These are phyloP conservation scores for Drosophila longiperda DNA, from an alignment of 2,888 invertebrate species.

Conservation along the genomic window DNA sequence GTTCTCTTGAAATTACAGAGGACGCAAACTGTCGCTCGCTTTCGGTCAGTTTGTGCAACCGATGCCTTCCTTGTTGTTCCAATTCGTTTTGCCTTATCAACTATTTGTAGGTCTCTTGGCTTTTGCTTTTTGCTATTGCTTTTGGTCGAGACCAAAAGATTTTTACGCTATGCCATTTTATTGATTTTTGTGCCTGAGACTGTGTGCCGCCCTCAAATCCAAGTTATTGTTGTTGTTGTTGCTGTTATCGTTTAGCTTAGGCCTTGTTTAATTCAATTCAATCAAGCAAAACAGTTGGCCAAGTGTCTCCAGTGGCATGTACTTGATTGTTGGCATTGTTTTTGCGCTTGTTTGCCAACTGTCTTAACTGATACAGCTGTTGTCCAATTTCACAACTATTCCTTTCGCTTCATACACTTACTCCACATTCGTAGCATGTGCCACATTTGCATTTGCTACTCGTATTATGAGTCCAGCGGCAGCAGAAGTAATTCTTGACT, in stretches of 20 bases:
- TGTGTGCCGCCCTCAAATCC: background rate
- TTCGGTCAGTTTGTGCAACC: slow-evolving; percentile 57
- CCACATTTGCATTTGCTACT: slow-evolving; percentile 55
- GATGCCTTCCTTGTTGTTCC: slow-evolving; percentile 34
- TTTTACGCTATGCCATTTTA: slow-evolving; percentile 43
- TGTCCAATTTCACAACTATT: slow-evolving; percentile 22
- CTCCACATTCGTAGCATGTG: slow-evolving; percentile 24
- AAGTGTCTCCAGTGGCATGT: slow-evolving; percentile 79
- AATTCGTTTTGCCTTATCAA: slow-evolving; percentile 13
- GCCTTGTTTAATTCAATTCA: slow-evolving; percentile 72
- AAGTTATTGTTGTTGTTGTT: slow-evolving; percentile 1
- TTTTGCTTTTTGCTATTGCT: slow-evolving; percentile 1
- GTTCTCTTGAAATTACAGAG: slow-evolving; percentile 77
- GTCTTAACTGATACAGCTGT: slow-evolving; percentile 30
- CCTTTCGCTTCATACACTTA: background rate
- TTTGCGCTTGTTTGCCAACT: slow-evolving; percentile 33
- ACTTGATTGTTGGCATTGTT: slow-evolving; percentile 66
- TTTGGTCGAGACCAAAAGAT: slow-evolving; percentile 42
- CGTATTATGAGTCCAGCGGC: slow-evolving; percentile 37
- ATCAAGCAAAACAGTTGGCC: slow-evolving; percentile 77
- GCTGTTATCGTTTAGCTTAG: slow-evolving; percentile 70
- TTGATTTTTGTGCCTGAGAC: slow-evolving; percentile 63
- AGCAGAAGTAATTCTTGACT: slow-evolving; percentile 32
- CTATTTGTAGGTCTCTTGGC: slow-evolving; percentile 21
- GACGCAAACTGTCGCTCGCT: slow-evolving; percentile 61